Base-by-base conservation (phyloP, 2,797 vertebrate species). In the Pipistrellus nathusii region DNA sequence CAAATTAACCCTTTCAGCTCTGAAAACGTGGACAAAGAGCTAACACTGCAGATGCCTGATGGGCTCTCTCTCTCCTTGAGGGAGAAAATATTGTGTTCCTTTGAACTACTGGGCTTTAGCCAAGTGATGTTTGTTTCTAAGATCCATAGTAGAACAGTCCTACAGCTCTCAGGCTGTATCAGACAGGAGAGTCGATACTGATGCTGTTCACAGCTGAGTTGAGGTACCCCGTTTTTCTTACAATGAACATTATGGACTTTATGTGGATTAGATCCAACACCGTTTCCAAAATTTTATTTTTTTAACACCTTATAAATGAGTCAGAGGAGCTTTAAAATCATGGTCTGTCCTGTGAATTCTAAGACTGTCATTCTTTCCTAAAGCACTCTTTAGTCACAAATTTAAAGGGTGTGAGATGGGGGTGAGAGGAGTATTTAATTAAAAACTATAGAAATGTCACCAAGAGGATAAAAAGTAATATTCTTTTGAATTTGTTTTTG, bases 271-370 rank as follows among this genome's bases (percentile, higher is more conserved):
- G 46, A 84, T 69, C n/a, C 80, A 23, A 48, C 41, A 80, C 21
- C 78, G 64, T 62, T 46, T 94, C 66, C 25, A 94, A 71, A 94
- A 90, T 97, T 97, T 97, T 66, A 69, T 94, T 96, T 91, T 91
- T 91, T 85, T 95, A 90, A 82, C 44, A 5, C 82, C 94, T 96
- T 87, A 81, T 96, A 75, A 90, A 64, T 90, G 32, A 96, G 46
- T 66, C 91, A 88, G 48, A 88, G 32, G 85, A 81, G 51, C 75
- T 96, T 96, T 95, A 94, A 91, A 94, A 83, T 35, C 5, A 1
- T 38, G 32, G 75, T 41, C 83, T 95, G 23, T 55, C 17, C 64
- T 82, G 59, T 89, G 1, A 2, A 57, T 57, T 75, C 13, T 77
- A 5, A 32, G 2, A 69, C 64, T 62, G 23, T 66, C 3, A 53